Evolutionary conservation across 2,888 invertebrate genomes (phyloP).

Genomic region (Xestoiulus laeticollis): DNA sequence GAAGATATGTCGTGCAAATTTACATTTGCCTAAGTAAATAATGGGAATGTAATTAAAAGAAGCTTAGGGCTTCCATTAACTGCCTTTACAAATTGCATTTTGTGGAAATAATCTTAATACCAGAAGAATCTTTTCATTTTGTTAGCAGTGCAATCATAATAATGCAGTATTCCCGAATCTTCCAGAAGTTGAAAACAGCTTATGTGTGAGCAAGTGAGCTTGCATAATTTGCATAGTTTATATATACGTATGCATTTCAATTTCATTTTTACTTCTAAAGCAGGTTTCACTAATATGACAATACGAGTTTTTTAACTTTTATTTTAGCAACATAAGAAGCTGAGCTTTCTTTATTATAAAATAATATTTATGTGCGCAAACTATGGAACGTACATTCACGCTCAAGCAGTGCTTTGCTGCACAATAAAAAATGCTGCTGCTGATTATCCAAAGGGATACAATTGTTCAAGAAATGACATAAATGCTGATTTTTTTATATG

Average conservation of each 20-base stretch:
- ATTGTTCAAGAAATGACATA: neutral
- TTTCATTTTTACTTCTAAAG: no score
- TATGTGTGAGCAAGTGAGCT: neutral
- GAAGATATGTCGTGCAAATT: neutral
- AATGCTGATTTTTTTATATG: neutral
- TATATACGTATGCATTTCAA: no score
- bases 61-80: neutral
- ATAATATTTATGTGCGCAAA: no score
- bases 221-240: neutral
- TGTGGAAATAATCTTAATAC: neutral
- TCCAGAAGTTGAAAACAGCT: neutral
- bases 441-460: neutral
- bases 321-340: no score
- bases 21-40: neutral
- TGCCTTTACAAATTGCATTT: neutral
- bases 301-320: no score
- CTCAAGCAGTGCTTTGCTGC: neutral
- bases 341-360: no score
- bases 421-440: neutral
- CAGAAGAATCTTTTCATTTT: neutral
- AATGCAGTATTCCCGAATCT: neutral
- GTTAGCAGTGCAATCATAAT: neutral
- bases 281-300: no score
- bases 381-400: no score
- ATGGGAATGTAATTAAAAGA: neutral